Conservation (phyloP, 2,888 invertebrate genomes). For the Ennomos fuscantarius region DNA sequence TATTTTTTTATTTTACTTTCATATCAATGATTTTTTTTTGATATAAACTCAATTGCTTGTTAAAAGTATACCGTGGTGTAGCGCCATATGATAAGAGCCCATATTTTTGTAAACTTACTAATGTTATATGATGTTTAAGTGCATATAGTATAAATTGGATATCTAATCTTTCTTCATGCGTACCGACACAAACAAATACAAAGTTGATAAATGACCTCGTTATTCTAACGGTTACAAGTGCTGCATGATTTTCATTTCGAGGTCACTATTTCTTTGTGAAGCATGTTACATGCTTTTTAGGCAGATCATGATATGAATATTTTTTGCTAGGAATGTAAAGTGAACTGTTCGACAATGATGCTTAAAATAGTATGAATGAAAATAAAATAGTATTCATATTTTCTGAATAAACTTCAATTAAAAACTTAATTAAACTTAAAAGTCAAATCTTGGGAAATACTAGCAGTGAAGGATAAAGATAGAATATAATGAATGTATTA, state of each 20-base stretch:
- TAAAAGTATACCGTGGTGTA: neutral
- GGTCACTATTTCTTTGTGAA: constrained; percentile 76
- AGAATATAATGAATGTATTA: constrained; percentile 41
- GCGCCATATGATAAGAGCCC: constrained; percentile 1
- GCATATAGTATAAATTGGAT: constrained; percentile 2
- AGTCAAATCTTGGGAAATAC: constrained; percentile 50
- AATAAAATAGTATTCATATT: constrained; percentile 26
- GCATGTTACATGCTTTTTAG: constrained; percentile 73
- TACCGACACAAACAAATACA: constrained; percentile 76
- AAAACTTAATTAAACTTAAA: constrained; percentile 49
- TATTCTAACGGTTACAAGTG: constrained; percentile 79
- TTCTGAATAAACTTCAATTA: constrained; percentile 59
- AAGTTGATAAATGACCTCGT: constrained; percentile 82
- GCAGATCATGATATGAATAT: constrained; percentile 61
- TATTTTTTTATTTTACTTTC: too few relatives aligned
- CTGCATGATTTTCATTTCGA: constrained; percentile 81
- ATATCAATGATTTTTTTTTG: too few relatives aligned
- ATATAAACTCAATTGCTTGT: neutral
- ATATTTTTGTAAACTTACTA: constrained; percentile 11
- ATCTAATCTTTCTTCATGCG: constrained; percentile 58
- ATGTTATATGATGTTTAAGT: constrained; percentile 1
- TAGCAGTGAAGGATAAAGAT: constrained; percentile 58
- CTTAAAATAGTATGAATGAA: constrained; percentile 24
- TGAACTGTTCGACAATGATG: constrained; percentile 24
- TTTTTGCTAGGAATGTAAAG: constrained; percentile 45